These are phyloP conservation scores for Bergia sp. DNA, from an alignment of 92 coral and sea anemone genomes.

Conservation along the genomic window DNA sequence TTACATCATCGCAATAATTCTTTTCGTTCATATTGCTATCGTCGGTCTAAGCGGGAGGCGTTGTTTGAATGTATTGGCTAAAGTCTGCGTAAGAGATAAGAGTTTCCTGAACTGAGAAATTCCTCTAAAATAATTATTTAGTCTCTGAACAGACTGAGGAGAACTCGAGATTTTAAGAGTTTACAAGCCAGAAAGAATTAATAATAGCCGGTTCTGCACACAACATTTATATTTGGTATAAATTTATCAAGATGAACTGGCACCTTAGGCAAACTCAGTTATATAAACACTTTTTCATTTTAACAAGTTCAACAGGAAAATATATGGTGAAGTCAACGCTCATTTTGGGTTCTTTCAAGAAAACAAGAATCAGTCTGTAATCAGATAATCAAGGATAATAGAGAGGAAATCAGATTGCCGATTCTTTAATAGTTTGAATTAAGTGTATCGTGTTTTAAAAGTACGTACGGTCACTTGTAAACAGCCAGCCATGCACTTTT, in stretches of 20 bases:
- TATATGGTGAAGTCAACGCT: no score
- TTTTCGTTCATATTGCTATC: not conserved
- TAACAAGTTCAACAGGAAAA: no score
- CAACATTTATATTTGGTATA: no score
- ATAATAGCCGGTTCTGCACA: no score
- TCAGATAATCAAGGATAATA: no score
- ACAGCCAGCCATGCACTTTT: not conserved
- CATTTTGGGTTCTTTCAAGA: no score
- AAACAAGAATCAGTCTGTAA: no score
- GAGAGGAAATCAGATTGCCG: not conserved
- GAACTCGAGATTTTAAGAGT: not conserved
- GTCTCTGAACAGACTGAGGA: not conserved
- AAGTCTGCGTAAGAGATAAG: not conserved
- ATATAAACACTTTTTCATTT: no score
- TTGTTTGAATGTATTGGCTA: not conserved
- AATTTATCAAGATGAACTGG: no score
- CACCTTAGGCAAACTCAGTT: no score
- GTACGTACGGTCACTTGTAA: not conserved
- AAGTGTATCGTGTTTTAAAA: not conserved
- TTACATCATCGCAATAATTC: conserved; percentile 20
- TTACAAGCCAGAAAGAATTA: no score
- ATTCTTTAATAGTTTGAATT: no score
- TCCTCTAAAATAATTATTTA: not conserved
- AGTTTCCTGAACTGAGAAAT: conserved; percentile 4
- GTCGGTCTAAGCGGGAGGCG: not conserved